Evolutionary conservation across 2,113 vertebrate species (phyloP).

Genomic region (Crotalus helleri): DNA sequence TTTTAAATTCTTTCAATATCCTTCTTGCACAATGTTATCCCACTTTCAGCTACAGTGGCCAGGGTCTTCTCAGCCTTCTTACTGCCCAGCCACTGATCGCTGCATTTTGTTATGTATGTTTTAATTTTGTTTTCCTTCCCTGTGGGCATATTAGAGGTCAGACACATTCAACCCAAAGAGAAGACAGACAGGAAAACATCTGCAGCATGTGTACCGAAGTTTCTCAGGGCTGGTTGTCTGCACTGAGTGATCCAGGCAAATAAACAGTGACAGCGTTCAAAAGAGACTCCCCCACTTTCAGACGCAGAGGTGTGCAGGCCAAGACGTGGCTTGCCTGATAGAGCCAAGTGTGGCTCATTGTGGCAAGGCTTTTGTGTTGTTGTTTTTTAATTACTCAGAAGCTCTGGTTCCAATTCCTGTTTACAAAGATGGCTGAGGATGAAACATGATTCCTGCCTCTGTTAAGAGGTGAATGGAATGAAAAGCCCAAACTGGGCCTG

Average conservation of each 20-base stretch:
- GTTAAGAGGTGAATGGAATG: conserved; percentile 57
- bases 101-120: conserved; percentile 3
- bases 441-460: conserved; percentile 73
- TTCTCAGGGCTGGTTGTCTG: conserved; percentile 42
- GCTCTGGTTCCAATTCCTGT: conserved; percentile 50
- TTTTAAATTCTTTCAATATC: background rate
- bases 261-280: conserved; percentile 43
- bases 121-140: conserved; percentile 25
- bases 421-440: conserved; percentile 70
- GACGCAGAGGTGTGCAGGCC: conserved; percentile 57
- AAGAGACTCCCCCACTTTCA: conserved; percentile 44
- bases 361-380: conserved; percentile 49
- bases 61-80: background rate
- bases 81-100: background rate
- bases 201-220: background rate
- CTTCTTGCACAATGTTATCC: background rate
- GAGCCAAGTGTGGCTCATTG: conserved; percentile 61
- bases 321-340: conserved; percentile 67
- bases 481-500: conserved; percentile 59
- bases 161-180: conserved; percentile 48
- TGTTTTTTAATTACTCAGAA: conserved; percentile 70
- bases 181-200: background rate
- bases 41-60: background rate
- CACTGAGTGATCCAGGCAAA: conserved; percentile 49
- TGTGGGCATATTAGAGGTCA: conserved; percentile 53